These are phyloP conservation scores for Protomyctophum bolini DNA, from an alignment of 2,113 vertebrate species.

Conservation along the genomic window DNA sequence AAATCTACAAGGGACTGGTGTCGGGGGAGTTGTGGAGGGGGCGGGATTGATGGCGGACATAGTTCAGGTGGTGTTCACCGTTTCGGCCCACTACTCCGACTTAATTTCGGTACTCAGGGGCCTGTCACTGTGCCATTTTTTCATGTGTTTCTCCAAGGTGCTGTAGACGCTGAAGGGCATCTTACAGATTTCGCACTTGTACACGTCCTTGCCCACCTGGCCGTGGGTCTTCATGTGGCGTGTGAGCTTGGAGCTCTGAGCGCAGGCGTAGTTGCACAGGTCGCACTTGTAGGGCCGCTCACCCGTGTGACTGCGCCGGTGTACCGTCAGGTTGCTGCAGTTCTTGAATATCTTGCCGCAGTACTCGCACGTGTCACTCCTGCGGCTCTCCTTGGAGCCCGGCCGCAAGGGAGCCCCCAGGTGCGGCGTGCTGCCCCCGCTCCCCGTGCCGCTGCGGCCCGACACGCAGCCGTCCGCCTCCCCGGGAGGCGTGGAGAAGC, in stretches of 20 bases:
- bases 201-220: slow-evolving; percentile 99
- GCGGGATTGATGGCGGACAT: slow-evolving; percentile 65
- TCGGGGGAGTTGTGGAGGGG: slow-evolving; percentile 70
- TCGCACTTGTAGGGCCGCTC: slow-evolving; percentile 99
- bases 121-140: slow-evolving; percentile 99
- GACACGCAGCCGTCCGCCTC: slow-evolving; percentile 97
- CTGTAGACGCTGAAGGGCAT: slow-evolving; percentile 99
- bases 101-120: slow-evolving; percentile 99
- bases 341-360: slow-evolving; percentile 99
- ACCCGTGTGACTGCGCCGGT: slow-evolving; percentile 99
- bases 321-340: slow-evolving; percentile 99
- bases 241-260: slow-evolving; percentile 99
- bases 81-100: slow-evolving; percentile 93
- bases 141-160: slow-evolving; percentile 99
- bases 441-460: slow-evolving; percentile 96
- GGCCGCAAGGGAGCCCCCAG: slow-evolving; percentile 94
- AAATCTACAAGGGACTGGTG: slow-evolving; percentile 83
- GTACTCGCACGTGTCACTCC: slow-evolving; percentile 99
- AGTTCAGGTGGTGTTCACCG: slow-evolving; percentile 66
- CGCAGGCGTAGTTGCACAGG: slow-evolving; percentile 99
- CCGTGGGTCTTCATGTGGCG: slow-evolving; percentile 99
- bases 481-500: slow-evolving; percentile 97
- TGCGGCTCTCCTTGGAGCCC: slow-evolving; percentile 96
- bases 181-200: slow-evolving; percentile 99
- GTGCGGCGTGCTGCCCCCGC: slow-evolving; percentile 97